Conservation (phyloP, 2,113 vertebrate genomes). For the Ailuropoda melanoleuca region DNA sequence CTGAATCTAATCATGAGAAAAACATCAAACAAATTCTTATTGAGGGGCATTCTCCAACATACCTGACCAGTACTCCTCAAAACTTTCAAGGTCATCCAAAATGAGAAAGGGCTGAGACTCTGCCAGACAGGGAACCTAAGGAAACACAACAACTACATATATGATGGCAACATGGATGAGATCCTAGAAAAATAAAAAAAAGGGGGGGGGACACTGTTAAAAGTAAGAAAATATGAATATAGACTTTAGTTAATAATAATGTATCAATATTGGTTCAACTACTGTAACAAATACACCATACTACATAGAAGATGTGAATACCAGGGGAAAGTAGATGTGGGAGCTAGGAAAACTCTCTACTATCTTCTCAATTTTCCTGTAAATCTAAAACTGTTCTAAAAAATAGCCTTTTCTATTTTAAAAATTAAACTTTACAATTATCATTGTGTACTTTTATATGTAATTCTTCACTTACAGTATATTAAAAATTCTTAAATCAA, state of each 20-base stretch:
- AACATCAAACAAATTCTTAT: not conserved
- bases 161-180: not conserved
- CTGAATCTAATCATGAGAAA: not conserved
- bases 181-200: not conserved
- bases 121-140: not conserved
- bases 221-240: conserved; percentile 5
- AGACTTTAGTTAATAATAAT: conserved; percentile 9
- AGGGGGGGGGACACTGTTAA: not conserved
- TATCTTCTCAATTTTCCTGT: not conserved
- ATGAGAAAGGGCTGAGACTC: not conserved
- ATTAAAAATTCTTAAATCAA: not conserved
- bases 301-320: not conserved
- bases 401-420: not conserved
- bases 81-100: not conserved
- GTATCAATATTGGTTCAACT: not conserved
- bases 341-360: not conserved
- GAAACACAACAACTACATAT: not conserved
- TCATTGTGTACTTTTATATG: not conserved
- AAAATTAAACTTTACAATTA: not conserved
- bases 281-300: not conserved
- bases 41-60: not conserved
- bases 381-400: conserved; percentile 1
- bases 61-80: not conserved
- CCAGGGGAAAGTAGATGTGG: not conserved
- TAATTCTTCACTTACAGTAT: not conserved